phyloP scores from a whole-genome alignment of 2,888 invertebrate genomes.

The Leptinotarsa tumamoca region DNA sequence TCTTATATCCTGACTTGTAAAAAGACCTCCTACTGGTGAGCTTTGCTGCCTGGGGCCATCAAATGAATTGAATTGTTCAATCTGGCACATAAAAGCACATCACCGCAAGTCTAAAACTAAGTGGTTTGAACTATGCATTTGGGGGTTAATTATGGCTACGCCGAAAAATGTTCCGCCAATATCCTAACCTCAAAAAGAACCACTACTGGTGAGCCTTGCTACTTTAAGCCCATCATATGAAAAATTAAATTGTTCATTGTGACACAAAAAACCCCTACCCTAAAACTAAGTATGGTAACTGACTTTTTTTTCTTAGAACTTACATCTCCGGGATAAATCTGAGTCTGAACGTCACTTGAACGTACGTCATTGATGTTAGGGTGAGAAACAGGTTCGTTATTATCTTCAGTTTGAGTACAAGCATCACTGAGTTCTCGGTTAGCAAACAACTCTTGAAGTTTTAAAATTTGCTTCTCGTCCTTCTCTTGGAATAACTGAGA shows the following conservation, averaged over 20 bases:
- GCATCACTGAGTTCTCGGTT: constrained; percentile 81
- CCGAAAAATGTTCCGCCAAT: too few species aligned
- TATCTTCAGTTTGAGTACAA: constrained; percentile 85
- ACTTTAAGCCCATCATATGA: neutral
- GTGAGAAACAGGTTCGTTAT: constrained; percentile 79
- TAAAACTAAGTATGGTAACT: too few species aligned
- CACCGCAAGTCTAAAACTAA: too few species aligned
- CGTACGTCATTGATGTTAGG: neutral
- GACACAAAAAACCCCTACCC: neutral
- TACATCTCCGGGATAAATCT: constrained; percentile 90
- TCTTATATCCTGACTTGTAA: too few species aligned
- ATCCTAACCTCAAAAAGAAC: too few species aligned
- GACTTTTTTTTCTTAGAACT: constrained; percentile 3
- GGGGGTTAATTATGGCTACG: too few species aligned
- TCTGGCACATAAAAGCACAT: too few species aligned
- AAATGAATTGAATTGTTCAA: too few species aligned
- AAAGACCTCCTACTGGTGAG: too few species aligned
- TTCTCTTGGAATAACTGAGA: constrained; percentile 62
- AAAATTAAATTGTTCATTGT: neutral
- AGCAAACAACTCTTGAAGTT: constrained; percentile 87
- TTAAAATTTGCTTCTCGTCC: constrained; percentile 70
- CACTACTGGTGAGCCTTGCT: too few species aligned
- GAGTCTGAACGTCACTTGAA: constrained; percentile 73
- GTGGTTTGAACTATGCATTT: too few species aligned
- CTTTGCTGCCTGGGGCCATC: too few species aligned